Evolutionary conservation across 2,888 invertebrate species (phyloP).

Genomic region (Copidosoma aretas): DNA sequence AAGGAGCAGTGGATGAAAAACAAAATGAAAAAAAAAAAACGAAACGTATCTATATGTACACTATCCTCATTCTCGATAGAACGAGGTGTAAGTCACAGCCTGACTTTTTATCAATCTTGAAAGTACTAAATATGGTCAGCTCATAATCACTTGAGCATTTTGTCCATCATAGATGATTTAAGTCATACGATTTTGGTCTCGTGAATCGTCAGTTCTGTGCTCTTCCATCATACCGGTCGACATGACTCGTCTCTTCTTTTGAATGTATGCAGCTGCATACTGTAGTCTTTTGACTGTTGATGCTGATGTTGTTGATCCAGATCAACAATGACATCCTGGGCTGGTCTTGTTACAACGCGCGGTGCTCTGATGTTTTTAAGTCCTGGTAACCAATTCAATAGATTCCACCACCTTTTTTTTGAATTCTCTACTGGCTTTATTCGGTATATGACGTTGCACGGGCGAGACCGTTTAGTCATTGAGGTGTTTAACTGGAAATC

Average conservation of each 20-base stretch:
- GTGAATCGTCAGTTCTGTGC: neutral
- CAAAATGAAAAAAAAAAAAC: too few relatives aligned
- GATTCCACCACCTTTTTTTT: constrained; percentile 54
- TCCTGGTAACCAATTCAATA: constrained; percentile 55
- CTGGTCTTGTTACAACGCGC: constrained; percentile 23
- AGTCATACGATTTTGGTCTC: constrained; percentile 19
- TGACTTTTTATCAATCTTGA: too few relatives aligned
- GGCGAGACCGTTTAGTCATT: neutral
- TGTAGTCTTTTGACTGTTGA: constrained; percentile 50
- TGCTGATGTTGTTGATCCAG: constrained; percentile 37
- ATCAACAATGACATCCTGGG: constrained; percentile 38
- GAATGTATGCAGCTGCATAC: constrained; percentile 55
- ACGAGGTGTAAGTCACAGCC: too few relatives aligned
- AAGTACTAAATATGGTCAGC: too few relatives aligned
- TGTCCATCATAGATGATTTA: too few relatives aligned
- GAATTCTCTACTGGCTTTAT: constrained; percentile 9
- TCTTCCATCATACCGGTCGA: constrained; percentile 30
- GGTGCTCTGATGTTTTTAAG: constrained; percentile 45
- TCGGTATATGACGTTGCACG: neutral
- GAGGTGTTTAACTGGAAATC: constrained; percentile 24
- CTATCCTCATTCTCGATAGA: too few relatives aligned
- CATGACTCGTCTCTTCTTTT: constrained; percentile 29
- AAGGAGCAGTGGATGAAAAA: too few relatives aligned
- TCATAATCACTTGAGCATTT: too few relatives aligned
- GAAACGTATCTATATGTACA: too few relatives aligned